phyloP scores from a whole-genome alignment of 2,888 invertebrate genomes.

The Chaetogeoica ovagalla region DNA sequence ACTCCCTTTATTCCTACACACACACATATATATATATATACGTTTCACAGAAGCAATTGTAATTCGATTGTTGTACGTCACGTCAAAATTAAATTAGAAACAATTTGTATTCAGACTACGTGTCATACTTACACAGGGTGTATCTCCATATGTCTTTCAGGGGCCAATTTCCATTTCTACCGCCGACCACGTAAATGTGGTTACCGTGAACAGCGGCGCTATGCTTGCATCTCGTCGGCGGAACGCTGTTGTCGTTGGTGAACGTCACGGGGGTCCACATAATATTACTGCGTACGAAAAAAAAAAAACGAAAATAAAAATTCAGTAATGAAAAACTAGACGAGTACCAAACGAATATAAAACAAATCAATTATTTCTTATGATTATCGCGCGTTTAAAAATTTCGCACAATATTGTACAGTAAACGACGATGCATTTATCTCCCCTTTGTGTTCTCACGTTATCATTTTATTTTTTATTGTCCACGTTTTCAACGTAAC shows the following conservation, averaged over 20 bases:
- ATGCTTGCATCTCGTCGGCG: conserved; percentile 78
- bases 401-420: no score
- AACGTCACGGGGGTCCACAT: conserved; percentile 69
- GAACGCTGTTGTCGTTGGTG: conserved; percentile 64
- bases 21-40: neutral
- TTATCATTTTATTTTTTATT: no score
- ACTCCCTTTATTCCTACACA: conserved; percentile 10
- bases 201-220: conserved; percentile 77
- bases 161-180: conserved; percentile 79
- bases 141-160: conserved; percentile 85
- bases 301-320: neutral
- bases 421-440: no score
- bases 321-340: no score
- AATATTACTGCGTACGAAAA: conserved; percentile 58
- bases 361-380: no score
- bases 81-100: conserved; percentile 43
- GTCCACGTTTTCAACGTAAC: no score
- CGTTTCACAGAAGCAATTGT: conserved; percentile 24
- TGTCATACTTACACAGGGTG: conserved; percentile 67
- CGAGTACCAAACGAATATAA: no score
- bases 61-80: conserved; percentile 42
- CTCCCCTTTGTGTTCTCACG: no score
- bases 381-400: no score
- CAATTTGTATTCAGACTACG: conserved; percentile 44
- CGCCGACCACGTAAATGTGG: conserved; percentile 80